Evolutionary conservation across 53 echinoderm and acorn worm genomes (phyloP), one percentile per base, ranked within the genome.

Genomic region (Zoroaster sp.): DNA sequence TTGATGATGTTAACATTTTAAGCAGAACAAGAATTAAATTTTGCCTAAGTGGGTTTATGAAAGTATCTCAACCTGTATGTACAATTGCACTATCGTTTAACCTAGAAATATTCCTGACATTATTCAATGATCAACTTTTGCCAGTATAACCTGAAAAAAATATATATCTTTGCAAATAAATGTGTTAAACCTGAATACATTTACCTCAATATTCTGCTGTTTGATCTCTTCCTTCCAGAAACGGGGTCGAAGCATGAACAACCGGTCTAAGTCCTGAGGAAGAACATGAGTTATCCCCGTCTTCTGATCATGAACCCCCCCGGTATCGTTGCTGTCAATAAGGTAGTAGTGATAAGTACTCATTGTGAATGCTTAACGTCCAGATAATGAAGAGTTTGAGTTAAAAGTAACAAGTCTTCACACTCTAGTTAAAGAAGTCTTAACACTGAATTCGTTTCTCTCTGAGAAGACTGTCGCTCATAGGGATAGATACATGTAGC

Each of bases 251-350:
- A 79, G 79, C 36, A 31, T 25, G 36, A 79, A 79, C 36, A 79
- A 59, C 63, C 55, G 79, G 34, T 79, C 59, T 23, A 63, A 31
- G 25, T 79, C 79, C 28, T 21, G 39, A 11, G 79, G 79, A 28
- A 79, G 79, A 37, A 37, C 53, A 15, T 79, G 38, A 20, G 79
- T 79, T 31, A 59, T 55, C 55, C 79, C 79, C 12, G 20, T 79
- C 4, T 20, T 2, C 9, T 36, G 20, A 63, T 79, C 79, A 6
- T 63, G 59, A 39, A 59, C 20, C 4, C 79, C 79, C 40, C 55
- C 59, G 6, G 40, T 79, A 35, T 79, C 35, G 12, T 63, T 59
- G 37, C 79, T 79, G 14, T 79, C 79, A 8, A 55, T 37, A 20
- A 79, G 59, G 63, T 36, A 79, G 40, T 59, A 79, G 5, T 38